phyloP scores from a whole-genome alignment of 2,888 invertebrate species.

The Polydrusus tereticollis region DNA sequence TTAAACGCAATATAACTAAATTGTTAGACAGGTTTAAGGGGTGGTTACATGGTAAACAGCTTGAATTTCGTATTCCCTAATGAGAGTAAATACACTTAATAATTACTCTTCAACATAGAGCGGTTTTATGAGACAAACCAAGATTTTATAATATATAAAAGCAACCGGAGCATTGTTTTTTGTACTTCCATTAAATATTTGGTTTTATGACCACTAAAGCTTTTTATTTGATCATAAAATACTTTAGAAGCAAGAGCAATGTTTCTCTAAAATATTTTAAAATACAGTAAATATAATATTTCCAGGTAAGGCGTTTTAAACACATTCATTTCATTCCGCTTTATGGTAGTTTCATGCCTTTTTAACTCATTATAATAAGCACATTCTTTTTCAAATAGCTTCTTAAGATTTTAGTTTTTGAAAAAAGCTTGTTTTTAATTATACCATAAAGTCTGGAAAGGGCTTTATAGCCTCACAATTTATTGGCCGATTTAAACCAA shows the following conservation, averaged over 20 bases:
- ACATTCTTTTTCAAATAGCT: too few relatives aligned
- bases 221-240: background rate
- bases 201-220: background rate
- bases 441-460: too few relatives aligned
- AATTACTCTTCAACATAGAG: background rate
- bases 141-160: background rate
- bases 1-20: background rate
- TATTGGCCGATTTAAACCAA: too few relatives aligned
- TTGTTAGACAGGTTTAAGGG: background rate
- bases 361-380: too few relatives aligned
- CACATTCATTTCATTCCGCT: too few relatives aligned
- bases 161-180: too few relatives aligned
- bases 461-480: too few relatives aligned
- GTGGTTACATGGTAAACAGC: background rate
- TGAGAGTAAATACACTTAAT: constrained; percentile 2
- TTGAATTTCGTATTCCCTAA: background rate
- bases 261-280: background rate
- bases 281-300: background rate
- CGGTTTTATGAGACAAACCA: background rate
- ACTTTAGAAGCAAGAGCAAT: background rate
- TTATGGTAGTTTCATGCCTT: too few relatives aligned
- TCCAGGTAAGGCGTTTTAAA: too few relatives aligned
- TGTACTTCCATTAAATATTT: background rate
- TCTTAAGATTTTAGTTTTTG: too few relatives aligned
- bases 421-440: too few relatives aligned